phyloP scores from a whole-genome alignment of 1,140 invertebrate genomes.

The Aphelinus atriplicis region DNA sequence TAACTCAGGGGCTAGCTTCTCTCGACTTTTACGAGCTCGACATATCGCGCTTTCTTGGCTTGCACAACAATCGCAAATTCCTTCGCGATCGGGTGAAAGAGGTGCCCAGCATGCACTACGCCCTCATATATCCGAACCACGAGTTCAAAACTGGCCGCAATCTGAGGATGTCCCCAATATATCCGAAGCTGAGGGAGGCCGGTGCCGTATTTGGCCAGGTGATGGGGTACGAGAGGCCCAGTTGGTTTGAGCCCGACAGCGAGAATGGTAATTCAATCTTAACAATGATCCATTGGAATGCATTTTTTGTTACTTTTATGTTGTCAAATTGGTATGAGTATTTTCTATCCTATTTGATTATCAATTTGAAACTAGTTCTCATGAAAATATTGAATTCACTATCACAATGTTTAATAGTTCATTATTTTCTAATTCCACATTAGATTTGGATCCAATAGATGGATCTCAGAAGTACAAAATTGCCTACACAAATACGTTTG shows the following conservation, averaged over 20 bases:
- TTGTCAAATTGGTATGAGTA: background rate
- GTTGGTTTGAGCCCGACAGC: slow-evolving; percentile 83
- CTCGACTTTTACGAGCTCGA: slow-evolving; percentile 92
- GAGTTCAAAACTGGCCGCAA: slow-evolving; percentile 91
- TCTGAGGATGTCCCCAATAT: slow-evolving; percentile 95
- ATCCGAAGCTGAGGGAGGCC: slow-evolving; percentile 87
- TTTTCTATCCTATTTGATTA: slow-evolving; percentile 22
- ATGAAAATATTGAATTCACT: no score
- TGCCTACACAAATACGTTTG: slow-evolving; percentile 80
- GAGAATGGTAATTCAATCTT: slow-evolving; percentile 62
- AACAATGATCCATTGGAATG: no score
- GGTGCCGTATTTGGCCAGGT: slow-evolving; percentile 98
- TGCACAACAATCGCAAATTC: slow-evolving; percentile 97
- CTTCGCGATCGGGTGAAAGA: slow-evolving; percentile 92
- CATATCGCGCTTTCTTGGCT: slow-evolving; percentile 89
- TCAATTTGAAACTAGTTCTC: background rate
- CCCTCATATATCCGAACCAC: slow-evolving; percentile 83
- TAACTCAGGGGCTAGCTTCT: slow-evolving; percentile 83
- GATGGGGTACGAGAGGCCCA: slow-evolving; percentile 97
- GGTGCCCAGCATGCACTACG: slow-evolving; percentile 89
- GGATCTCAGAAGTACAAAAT: slow-evolving; percentile 69
- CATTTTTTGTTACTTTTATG: background rate
- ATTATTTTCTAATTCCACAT: background rate
- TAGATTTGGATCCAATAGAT: slow-evolving; percentile 55
- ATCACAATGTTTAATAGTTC: no score